Base-by-base conservation (phyloP, 2,113 vertebrate species). In the Chaetops frenatus region DNA sequence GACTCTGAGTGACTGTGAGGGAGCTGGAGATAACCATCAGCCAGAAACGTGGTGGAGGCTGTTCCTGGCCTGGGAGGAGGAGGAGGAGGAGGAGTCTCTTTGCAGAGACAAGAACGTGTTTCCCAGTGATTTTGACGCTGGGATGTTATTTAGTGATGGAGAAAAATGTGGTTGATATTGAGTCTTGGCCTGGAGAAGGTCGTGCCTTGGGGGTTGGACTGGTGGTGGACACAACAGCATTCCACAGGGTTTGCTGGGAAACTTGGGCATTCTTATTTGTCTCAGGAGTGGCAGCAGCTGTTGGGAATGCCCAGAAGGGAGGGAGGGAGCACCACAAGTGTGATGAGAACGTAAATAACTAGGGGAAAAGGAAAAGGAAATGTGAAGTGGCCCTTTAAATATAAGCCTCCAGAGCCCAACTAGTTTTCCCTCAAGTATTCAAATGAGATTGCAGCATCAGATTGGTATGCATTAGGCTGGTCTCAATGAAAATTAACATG, bases 401-500 rank as follows among this genome's bases (percentile, higher is more conserved):
- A 87, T 48, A 95, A 98, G 95, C 97, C 98, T 98, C 97, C 83
- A 96, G 98, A 98, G 96, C 96, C 96, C 35, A 31, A 96, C 94
- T 95, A 96, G 96, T 58, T 74, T 96, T 98, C 97, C 97, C 98
- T 98, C 97, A 98, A 98, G 98, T 98, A 98, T 98, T 98, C 98
- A 98, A 98, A 98, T 98, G 98, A 98, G 98, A 98, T 98, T 98
- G 98, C 98, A 93, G 97, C 97, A 97, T 98, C 97, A 98, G 97
- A 98, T 98, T 98, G 98, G 98, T 98, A 98, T 98, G 98, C 98
- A 98, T 98, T 98, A 98, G 98, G 97, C 98, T 98, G 97, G 98
- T 98, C 98, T 98, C 98, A 98, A 98, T 98, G 98, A 98, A 98
- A 98, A 98, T 98, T 98, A 98, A 98, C 98, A 98, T 98, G 98